phyloP scores from a whole-genome alignment of 2,888 invertebrate species.

The Molanna angustata region DNA sequence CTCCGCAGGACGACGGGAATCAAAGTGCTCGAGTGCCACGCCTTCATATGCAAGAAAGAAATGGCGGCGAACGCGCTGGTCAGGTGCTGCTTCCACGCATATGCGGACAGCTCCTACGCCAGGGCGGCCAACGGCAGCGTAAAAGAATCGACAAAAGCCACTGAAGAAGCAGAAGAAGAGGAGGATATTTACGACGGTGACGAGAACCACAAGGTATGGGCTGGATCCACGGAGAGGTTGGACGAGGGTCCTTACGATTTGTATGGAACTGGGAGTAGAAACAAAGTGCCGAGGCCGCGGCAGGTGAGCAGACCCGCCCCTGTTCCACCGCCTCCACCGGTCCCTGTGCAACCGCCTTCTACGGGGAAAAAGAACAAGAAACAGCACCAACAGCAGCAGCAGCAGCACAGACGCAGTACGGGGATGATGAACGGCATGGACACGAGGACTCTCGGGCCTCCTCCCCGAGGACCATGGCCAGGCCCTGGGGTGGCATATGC shows the following conservation, averaged over 20 bases:
- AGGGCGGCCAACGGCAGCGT: conserved; percentile 44
- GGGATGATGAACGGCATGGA: conserved; percentile 39
- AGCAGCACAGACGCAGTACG: conserved; percentile 1
- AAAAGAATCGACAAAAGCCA: conserved; percentile 44
- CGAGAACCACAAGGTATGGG: conserved; percentile 94
- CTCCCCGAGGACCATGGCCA: conserved; percentile 36
- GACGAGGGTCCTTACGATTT: conserved; percentile 74
- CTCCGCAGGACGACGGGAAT: conserved; percentile 93
- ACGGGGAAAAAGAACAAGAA: conserved; percentile 58
- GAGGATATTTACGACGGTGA: conserved; percentile 88
- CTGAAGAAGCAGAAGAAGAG: conserved; percentile 62
- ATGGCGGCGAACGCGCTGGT: conserved; percentile 97
- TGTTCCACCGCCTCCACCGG: conserved; percentile 82
- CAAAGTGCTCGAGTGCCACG: conserved; percentile 97
- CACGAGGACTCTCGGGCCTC: conserved; percentile 38
- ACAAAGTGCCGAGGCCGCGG: conserved; percentile 71
- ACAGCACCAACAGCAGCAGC: conserved; percentile 52
- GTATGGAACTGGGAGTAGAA: conserved; percentile 53
- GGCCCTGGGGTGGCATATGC: conserved; percentile 43
- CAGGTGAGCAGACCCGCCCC: conserved; percentile 77
- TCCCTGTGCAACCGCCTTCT: conserved; percentile 63
- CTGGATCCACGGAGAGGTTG: conserved; percentile 72
- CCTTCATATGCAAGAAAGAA: conserved; percentile 95
- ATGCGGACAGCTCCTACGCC: conserved; percentile 93
- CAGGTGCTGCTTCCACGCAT: conserved; percentile 95